Conservation (phyloP, 2,888 invertebrate genomes). For the Sarcophaga caerulescens region DNA sequence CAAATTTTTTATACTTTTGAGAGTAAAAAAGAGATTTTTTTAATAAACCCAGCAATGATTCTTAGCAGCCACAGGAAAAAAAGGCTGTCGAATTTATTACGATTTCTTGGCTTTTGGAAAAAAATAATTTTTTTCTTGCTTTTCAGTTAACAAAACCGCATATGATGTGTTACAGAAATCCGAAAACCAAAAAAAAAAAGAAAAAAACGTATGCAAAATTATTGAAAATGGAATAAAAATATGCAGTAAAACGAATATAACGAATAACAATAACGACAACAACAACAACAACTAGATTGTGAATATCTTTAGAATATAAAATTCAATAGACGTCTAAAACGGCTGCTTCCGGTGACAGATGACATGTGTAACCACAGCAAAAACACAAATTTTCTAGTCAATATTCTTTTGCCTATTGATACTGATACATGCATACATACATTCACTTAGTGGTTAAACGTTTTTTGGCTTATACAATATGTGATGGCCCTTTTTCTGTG, state of each 20-base stretch:
- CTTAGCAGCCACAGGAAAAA: not conserved
- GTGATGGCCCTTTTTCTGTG: slow-evolving; percentile 26
- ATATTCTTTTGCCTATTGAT: slow-evolving; percentile 64
- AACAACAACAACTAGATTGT: not conserved
- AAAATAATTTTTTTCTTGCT: not conserved
- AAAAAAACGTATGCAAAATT: not conserved
- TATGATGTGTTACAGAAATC: slow-evolving; percentile 30
- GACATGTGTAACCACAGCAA: slow-evolving; percentile 68
- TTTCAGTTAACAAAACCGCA: slow-evolving; percentile 27
- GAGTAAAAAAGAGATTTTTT: not conserved
- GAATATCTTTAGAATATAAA: slow-evolving; percentile 54
- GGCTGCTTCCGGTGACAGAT: slow-evolving; percentile 69
- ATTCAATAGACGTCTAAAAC: slow-evolving; percentile 69
- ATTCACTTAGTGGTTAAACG: slow-evolving; percentile 63
- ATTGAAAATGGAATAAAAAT: not conserved
- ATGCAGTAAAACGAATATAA: not conserved
- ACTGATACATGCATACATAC: too few species aligned
- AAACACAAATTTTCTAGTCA: slow-evolving; percentile 66
- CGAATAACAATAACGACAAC: not conserved
- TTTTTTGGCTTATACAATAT: slow-evolving; percentile 58
- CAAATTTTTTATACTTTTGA: too few species aligned
- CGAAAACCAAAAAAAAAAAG: not conserved
- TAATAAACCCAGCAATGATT: not conserved
- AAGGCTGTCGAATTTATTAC: not conserved
- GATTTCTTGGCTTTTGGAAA: not conserved